These are phyloP conservation scores for Holothuria leucospilota DNA, from an alignment of 53 echinoderm and acorn worm genomes.

Conservation along the genomic window DNA sequence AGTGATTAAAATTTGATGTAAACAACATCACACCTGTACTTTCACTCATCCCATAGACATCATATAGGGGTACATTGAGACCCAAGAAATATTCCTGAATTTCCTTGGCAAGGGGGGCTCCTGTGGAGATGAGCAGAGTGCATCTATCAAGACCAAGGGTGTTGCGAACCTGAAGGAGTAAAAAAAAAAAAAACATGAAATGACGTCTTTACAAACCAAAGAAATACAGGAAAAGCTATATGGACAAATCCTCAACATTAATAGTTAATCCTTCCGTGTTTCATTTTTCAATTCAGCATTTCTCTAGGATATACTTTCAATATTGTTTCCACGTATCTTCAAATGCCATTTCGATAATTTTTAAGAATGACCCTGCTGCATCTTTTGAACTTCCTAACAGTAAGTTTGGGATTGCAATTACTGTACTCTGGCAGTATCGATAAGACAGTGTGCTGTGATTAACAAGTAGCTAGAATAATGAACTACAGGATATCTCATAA, in stretches of 20 bases:
- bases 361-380: too few relatives aligned
- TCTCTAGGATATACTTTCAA: too few relatives aligned
- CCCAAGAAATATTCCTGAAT: conserved; percentile 93
- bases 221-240: neutral
- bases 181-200: neutral
- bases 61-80: conserved; percentile 93
- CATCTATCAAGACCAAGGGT: conserved; percentile 89
- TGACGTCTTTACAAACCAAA: neutral
- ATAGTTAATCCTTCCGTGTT: too few relatives aligned
- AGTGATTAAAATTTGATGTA: too few relatives aligned
- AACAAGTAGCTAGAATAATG: too few relatives aligned
- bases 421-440: neutral
- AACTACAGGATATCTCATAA: too few relatives aligned
- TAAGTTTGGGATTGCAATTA: neutral
- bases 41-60: conserved; percentile 99
- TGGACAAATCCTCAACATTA: too few relatives aligned
- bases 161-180: conserved; percentile 61
- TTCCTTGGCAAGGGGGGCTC: conserved; percentile 91
- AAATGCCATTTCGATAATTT: too few relatives aligned
- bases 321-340: too few relatives aligned
- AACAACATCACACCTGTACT: conserved; percentile 80
- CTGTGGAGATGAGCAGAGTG: conserved; percentile 78
- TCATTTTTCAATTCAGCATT: too few relatives aligned
- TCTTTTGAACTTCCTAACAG: neutral
- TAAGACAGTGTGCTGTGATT: neutral